Base-by-base conservation (phyloP, 1,140 invertebrate genomes). In the Phocides pigmalion region DNA sequence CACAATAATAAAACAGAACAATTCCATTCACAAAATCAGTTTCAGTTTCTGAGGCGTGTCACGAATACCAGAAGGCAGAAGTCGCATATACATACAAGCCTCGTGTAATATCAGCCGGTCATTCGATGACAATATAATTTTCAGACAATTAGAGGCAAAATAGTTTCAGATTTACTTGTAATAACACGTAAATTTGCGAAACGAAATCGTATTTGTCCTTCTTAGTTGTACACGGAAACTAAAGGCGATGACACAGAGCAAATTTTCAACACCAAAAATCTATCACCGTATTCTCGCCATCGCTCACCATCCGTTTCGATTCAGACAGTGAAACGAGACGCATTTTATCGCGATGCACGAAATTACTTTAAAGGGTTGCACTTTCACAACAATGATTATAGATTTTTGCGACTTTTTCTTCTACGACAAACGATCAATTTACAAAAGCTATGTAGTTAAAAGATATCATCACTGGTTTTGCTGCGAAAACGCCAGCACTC, bases 71-170 rank as follows among this genome's bases (percentile, higher is more conserved):
- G 85, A 85, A 89, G 85, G 82, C 69, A 91, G 85, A 89, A 89
- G 86, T 90, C 87, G 84, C 84, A 85, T 90, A 90, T 89, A 89
- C 87, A 91, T 91, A 89, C 86, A 90, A 89, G 86, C 87, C 89
- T 91, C 89, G 89, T 90, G 89, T 90, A 91, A 90, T 90, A 91
- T 91, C 89, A 91, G 89, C 89, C 87, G 87, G 87, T 90, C 89
- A 87, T 82, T 89, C 89, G 87, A 91, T 89, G 84, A 90, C 89
- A 90, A 91, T 87, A 74, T 87, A 88, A 83, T 87, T 89, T 84
- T 74, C 75, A 63, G 67, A 85, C 79, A 82, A 76, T 78, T 83
- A 85, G 81, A 81, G 71, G 78, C 74, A 69, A 85, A 78, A 79
- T 83, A 74, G 72, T 76, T 70, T 54, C 77, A 77, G 69, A 81